Evolutionary conservation across 2,113 vertebrate species (phyloP).

Genomic region (Tretioscincus oriximinensis): DNA sequence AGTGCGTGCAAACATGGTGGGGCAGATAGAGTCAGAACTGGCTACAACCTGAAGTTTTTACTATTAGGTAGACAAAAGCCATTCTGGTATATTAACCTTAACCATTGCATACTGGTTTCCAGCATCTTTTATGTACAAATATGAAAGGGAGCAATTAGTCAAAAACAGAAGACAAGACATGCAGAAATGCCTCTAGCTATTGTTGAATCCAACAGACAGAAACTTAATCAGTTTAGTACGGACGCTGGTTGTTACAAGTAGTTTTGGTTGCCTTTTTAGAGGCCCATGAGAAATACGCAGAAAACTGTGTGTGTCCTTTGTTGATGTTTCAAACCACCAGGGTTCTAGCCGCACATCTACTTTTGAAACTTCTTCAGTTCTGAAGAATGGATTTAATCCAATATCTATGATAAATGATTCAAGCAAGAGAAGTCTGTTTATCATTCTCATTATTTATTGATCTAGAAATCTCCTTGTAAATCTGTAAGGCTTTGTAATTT

Average conservation of each 20-base stretch:
- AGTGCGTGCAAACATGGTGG: not conserved
- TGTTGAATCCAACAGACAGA: not conserved
- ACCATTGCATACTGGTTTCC: not conserved
- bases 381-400: no score
- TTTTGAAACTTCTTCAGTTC: no score
- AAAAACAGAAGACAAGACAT: not conserved
- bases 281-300: not conserved
- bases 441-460: not conserved
- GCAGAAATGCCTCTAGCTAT: not conserved
- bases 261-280: not conserved
- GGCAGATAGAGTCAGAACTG: not conserved
- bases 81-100: not conserved
- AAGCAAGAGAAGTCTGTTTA: no score
- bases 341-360: no score
- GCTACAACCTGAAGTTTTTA: not conserved
- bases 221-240: no score
- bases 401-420: no score
- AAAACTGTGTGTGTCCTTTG: not conserved
- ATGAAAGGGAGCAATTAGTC: not conserved
- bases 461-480: not conserved
- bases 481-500: not conserved
- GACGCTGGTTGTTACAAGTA: no score
- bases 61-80: not conserved
- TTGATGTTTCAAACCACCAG: no score
- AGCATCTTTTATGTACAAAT: not conserved